These are phyloP conservation scores for Hydrotaea cyrtoneurina DNA, from an alignment of 2,888 invertebrate genomes.

Conservation along the genomic window DNA sequence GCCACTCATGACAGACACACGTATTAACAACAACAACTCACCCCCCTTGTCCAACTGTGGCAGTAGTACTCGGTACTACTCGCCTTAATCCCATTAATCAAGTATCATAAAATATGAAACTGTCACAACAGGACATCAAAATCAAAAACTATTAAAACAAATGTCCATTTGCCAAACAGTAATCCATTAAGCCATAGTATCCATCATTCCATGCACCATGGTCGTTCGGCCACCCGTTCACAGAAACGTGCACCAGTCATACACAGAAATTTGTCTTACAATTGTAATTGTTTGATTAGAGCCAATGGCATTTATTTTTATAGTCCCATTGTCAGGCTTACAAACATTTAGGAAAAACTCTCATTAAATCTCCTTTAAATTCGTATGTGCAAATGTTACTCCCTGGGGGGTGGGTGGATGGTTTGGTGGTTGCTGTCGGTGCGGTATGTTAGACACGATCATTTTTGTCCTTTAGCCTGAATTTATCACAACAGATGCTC, in stretches of 20 bases:
- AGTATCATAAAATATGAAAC: conserved; percentile 57
- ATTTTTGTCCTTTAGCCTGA: neutral
- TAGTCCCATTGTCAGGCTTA: conserved; percentile 11
- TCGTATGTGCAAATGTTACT: conserved; percentile 19
- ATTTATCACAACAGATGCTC: conserved; percentile 58
- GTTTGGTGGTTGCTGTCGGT: conserved; percentile 22
- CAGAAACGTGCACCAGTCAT: conserved; percentile 10
- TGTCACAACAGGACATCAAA: conserved; percentile 63
- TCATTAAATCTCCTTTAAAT: conserved; percentile 32
- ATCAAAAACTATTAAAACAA: conserved; percentile 61
- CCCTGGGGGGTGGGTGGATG: conserved; percentile 31
- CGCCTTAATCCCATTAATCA: conserved; percentile 55
- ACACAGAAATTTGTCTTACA: conserved; percentile 58
- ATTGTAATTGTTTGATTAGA: conserved; percentile 63
- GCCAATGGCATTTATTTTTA: conserved; percentile 41
- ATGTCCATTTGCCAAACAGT: conserved; percentile 49
- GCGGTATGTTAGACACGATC: conserved; percentile 57
- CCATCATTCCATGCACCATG: conserved; percentile 19
- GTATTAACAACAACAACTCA: neutral
- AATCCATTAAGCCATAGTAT: conserved; percentile 42
- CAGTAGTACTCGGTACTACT: neutral
- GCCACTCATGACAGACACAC: neutral
- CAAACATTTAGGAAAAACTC: neutral
- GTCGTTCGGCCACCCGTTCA: conserved; percentile 38
- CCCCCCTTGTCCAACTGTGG: neutral